A percentile compares a stretch with the other conserved stretches of the same genome.
phyloP scores from a whole-genome alignment of 2,113 vertebrate species.

The Bubo scandiacus region DNA sequence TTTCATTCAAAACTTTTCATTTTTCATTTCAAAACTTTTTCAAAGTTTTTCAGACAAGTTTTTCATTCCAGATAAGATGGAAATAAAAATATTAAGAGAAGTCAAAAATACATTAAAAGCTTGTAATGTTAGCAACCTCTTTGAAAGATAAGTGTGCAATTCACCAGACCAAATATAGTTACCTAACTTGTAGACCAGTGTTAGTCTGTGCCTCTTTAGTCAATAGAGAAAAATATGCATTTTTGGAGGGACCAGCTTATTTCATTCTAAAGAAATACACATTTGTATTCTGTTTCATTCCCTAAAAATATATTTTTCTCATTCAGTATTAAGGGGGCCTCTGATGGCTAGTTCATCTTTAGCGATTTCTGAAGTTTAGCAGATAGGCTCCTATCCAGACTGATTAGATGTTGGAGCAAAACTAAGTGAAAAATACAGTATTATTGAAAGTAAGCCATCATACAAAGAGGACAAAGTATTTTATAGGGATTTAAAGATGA shows the following conservation, averaged over 20 bases:
- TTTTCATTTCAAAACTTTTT: too few relatives aligned
- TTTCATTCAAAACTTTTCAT: too few relatives aligned
- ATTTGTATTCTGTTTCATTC: background rate
- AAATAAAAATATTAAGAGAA: background rate
- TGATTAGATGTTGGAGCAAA: background rate
- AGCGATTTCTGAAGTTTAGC: background rate
- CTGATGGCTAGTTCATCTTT: background rate
- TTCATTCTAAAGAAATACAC: background rate
- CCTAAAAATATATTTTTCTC: background rate
- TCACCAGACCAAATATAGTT: background rate
- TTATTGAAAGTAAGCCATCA: background rate
- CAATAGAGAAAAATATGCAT: background rate
- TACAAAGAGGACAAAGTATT: background rate
- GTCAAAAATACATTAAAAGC: background rate
- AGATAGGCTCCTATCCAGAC: background rate
- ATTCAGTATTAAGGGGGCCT: rapidly evolving
- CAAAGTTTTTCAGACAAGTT: background rate
- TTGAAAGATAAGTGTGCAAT: background rate
- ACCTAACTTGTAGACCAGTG: background rate
- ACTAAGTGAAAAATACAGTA: background rate
- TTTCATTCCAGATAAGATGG: background rate
- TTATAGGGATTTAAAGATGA: background rate
- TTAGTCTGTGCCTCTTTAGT: background rate
- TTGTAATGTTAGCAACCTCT: background rate
- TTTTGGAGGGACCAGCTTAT: background rate